Conservation (phyloP, 2,888 invertebrate species). For the Acleris sparsana region DNA sequence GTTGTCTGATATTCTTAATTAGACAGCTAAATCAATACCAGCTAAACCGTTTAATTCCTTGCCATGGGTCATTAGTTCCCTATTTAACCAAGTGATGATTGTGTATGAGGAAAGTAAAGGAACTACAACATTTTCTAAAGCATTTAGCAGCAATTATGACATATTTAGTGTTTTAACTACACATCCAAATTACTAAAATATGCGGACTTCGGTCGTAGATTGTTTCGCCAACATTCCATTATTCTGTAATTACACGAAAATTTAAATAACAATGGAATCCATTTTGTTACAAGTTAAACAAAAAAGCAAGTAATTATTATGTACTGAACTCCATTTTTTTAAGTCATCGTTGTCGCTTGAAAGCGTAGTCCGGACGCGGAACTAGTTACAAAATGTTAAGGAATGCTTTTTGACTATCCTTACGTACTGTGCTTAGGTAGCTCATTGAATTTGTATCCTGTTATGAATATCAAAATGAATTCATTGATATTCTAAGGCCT, state of each 20-base stretch:
- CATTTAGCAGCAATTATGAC: conserved; percentile 29
- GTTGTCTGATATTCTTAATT: conserved; percentile 23
- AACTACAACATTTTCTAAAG: conserved; percentile 4
- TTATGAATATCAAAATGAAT: not conserved
- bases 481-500: not conserved
- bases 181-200: conserved; percentile 32
- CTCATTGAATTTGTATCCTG: conserved; percentile 1
- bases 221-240: conserved; percentile 54
- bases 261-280: conserved; percentile 53
- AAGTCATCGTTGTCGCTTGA: conserved; percentile 36
- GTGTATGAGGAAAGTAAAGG: conserved; percentile 12
- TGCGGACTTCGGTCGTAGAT: conserved; percentile 36
- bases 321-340: conserved; percentile 55
- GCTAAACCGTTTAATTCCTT: not conserved
- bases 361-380: conserved; percentile 12
- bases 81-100: too few species aligned
- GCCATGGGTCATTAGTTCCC: conserved; percentile 10
- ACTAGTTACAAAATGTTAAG: conserved; percentile 6
- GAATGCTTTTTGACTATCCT: conserved; percentile 4
- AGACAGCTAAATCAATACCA: conserved; percentile 22
- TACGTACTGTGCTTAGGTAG: not conserved
- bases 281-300: conserved; percentile 47
- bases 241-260: conserved; percentile 56
- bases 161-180: conserved; percentile 5
- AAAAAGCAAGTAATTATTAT: conserved; percentile 56